Evolutionary conservation across 1,140 invertebrate genomes (phyloP).

Genomic region (Pentalonia nigronervosa): DNA sequence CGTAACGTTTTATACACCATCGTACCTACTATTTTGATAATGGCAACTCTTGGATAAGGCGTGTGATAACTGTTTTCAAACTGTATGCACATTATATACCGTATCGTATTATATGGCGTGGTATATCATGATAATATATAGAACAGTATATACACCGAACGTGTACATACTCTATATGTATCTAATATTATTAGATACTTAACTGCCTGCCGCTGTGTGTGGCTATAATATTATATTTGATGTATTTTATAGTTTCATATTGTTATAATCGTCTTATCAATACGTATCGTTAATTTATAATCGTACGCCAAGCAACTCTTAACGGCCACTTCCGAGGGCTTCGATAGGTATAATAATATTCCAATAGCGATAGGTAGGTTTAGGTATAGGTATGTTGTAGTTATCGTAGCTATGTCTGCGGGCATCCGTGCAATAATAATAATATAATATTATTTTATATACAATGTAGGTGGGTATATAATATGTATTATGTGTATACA

Average conservation of each 20-base stretch:
- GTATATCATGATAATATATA: too few species aligned
- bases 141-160: neutral
- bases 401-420: neutral
- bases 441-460: too few species aligned
- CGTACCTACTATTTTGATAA: neutral
- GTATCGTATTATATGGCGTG: too few species aligned
- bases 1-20: neutral
- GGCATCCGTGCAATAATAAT: neutral
- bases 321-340: neutral
- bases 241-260: neutral
- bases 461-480: too few species aligned
- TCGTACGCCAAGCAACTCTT: neutral
- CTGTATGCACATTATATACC: neutral
- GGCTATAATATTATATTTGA: neutral
- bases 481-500: too few species aligned
- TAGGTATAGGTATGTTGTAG: too few species aligned
- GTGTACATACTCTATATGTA: neutral
- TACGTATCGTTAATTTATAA: neutral
- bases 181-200: too few species aligned
- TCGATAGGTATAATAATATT: neutral
- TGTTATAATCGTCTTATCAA: neutral
- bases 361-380: neutral
- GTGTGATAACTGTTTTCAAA: neutral
- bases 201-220: neutral
- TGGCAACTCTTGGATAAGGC: neutral